phyloP scores from a whole-genome alignment of 2,797 vertebrate genomes.

The Pagetopsis macropterus region DNA sequence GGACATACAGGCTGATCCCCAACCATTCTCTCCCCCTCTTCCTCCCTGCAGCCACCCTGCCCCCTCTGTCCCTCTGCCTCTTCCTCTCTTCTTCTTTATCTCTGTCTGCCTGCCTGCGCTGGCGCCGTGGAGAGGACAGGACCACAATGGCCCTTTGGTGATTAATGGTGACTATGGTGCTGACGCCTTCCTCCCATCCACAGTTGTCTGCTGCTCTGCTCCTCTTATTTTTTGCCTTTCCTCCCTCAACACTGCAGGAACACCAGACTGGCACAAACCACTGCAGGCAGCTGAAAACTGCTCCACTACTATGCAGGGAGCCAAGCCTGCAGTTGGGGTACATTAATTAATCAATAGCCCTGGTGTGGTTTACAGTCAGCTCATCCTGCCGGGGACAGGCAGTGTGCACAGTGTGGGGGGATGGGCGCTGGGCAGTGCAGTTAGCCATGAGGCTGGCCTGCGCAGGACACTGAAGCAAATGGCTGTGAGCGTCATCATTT shows the following conservation, averaged over 20 bases:
- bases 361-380: conserved; percentile 85
- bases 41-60: conserved; percentile 70
- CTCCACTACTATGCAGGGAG: conserved; percentile 50
- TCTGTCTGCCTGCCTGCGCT: conserved; percentile 54
- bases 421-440: conserved; percentile 61
- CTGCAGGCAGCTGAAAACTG: conserved; percentile 49
- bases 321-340: conserved; percentile 65
- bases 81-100: conserved; percentile 48
- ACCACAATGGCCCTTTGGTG: conserved; percentile 77
- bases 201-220: conserved; percentile 36
- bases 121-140: conserved; percentile 66
- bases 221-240: conserved; percentile 31
- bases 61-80: conserved; percentile 56
- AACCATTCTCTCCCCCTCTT: conserved; percentile 75
- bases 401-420: conserved; percentile 52
- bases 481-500: conserved; percentile 43
- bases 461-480: conserved; percentile 52
- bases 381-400: conserved; percentile 64
- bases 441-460: conserved; percentile 47
- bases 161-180: conserved; percentile 73
- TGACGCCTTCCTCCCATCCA: conserved; percentile 56
- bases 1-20: conserved; percentile 72
- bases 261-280: conserved; percentile 19
- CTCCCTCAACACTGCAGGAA: conserved; percentile 30
- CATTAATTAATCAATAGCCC: conserved; percentile 87